phyloP scores from a whole-genome alignment of 2,113 vertebrate species.

The Sakesphorus luctuosus region DNA sequence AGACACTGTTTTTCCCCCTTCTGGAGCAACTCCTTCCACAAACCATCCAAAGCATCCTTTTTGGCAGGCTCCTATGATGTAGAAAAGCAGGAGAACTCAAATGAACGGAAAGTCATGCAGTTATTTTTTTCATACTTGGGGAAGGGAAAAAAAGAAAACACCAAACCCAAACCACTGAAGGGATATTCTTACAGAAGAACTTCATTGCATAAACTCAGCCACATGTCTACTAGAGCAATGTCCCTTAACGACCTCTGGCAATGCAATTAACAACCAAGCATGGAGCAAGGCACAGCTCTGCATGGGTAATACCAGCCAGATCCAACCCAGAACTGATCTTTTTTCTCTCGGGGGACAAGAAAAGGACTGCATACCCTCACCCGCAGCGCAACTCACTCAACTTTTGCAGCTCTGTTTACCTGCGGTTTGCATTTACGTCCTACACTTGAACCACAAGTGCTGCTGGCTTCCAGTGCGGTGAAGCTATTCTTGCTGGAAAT shows the following conservation, averaged over 20 bases:
- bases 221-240: conserved; percentile 50
- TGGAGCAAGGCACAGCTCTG: background rate
- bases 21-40: conserved; percentile 76
- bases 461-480: conserved; percentile 18
- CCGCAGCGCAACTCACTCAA: background rate
- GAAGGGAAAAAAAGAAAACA: conserved; percentile 59
- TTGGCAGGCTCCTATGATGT: conserved; percentile 69
- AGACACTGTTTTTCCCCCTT: conserved; percentile 30
- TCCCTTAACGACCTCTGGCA: conserved; percentile 61
- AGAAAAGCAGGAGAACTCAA: conserved; percentile 74
- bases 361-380: background rate
- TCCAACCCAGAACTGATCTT: background rate
- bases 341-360: background rate
- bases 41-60: conserved; percentile 75
- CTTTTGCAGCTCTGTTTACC: conserved; percentile 53
- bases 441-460: conserved; percentile 53
- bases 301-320: background rate
- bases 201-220: conserved; percentile 55
- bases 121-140: conserved; percentile 64
- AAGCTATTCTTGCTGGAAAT: conserved; percentile 41
- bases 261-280: background rate
- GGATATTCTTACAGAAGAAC: conserved; percentile 63
- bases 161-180: conserved; percentile 56
- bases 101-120: conserved; percentile 68
- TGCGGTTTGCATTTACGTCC: conserved; percentile 61